Evolutionary conservation across 1,140 invertebrate species (phyloP).

Genomic region (Araneus ventricosus): DNA sequence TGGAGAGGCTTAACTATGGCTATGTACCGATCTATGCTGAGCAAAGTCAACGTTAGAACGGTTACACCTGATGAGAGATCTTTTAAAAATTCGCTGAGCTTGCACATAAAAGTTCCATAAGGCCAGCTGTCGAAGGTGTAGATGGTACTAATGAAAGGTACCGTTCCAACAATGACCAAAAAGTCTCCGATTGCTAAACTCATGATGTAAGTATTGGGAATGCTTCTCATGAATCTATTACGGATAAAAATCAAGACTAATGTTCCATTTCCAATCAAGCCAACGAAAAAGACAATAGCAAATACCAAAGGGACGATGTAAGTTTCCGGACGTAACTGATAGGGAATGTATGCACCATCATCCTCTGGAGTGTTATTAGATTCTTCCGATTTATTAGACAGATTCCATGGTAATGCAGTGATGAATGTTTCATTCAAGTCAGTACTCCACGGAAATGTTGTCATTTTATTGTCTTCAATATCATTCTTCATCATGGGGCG

Average conservation of each 20-base stretch:
- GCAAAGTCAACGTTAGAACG: constrained; percentile 93
- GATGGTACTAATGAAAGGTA: constrained; percentile 89
- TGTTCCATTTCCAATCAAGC: constrained; percentile 92
- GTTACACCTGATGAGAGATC: constrained; percentile 95
- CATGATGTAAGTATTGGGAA: constrained; percentile 93
- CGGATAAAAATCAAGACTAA: constrained; percentile 90
- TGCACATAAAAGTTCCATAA: constrained; percentile 87
- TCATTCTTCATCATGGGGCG: not conserved
- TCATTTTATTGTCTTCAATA: not conserved
- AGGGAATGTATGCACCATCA: constrained; percentile 84
- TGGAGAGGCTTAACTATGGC: constrained; percentile 91
- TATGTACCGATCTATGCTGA: constrained; percentile 92
- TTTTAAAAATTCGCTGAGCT: constrained; percentile 90
- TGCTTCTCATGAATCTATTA: constrained; percentile 90
- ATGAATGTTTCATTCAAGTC: constrained; percentile 15
- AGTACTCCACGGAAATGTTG: not conserved
- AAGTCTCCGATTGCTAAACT: constrained; percentile 89
- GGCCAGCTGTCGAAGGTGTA: constrained; percentile 93
- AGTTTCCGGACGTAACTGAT: constrained; percentile 87
- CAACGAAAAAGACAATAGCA: constrained; percentile 91
- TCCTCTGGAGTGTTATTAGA: not conserved
- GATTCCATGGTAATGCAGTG: not conserved
- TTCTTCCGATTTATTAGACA: not conserved
- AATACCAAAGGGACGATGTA: constrained; percentile 92
- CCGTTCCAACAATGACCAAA: constrained; percentile 86